phyloP scores from a whole-genome alignment of 2,888 invertebrate species.

The Nomada flava region DNA sequence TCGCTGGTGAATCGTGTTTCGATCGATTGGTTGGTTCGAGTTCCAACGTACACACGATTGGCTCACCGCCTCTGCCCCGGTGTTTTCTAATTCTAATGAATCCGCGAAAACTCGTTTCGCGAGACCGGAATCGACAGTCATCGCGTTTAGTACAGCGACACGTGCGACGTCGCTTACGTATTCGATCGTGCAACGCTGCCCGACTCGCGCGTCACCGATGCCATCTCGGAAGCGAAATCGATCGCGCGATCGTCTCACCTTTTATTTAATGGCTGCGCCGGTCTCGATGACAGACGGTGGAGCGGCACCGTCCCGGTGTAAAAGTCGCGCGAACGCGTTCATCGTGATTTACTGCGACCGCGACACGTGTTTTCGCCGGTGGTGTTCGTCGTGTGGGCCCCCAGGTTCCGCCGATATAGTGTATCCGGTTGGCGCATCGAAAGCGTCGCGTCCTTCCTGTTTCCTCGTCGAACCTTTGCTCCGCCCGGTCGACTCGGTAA shows the following conservation, averaged over 20 bases:
- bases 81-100: conserved; percentile 25
- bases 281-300: conserved; percentile 58
- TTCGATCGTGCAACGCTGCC: not conserved
- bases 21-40: conserved; percentile 4
- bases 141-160: conserved; percentile 15
- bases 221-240: conserved; percentile 48
- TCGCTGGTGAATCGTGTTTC: not conserved
- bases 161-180: not conserved
- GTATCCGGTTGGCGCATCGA: not conserved
- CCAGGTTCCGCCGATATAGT: conserved; percentile 18
- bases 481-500: conserved; percentile 37
- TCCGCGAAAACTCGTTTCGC: not conserved
- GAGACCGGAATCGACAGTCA: conserved; percentile 4
- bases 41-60: not conserved
- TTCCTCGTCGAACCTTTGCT: conserved; percentile 6
- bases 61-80: not conserved
- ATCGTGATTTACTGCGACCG: conserved; percentile 48
- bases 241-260: conserved; percentile 60
- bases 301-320: conserved; percentile 19
- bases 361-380: conserved; percentile 17
- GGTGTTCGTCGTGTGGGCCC: not conserved
- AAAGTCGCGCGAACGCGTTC: conserved; percentile 41
- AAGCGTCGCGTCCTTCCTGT: not conserved
- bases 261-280: conserved; percentile 59
- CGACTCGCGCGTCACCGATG: conserved; percentile 30